A percentile compares a stretch with the other conserved stretches of the same genome.
Conservation (phyloP, 2,113 vertebrate genomes). For the Dendrocopos noguchii region DNA sequence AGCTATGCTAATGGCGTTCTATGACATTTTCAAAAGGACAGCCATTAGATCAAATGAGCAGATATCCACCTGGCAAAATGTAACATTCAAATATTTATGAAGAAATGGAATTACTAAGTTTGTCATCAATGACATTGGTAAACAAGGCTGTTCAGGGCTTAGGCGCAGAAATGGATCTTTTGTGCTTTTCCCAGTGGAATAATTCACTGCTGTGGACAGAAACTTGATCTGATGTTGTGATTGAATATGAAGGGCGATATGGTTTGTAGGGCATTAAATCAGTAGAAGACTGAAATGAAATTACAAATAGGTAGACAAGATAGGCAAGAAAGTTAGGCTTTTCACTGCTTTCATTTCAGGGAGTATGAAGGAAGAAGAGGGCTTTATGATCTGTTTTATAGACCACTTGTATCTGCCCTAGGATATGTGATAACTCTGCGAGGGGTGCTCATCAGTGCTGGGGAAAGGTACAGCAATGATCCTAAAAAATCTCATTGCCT, state of each 20-base stretch:
- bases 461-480: background rate
- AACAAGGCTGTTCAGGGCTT: conserved; percentile 15
- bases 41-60: conserved; percentile 52
- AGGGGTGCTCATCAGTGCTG: background rate
- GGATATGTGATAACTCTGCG: background rate
- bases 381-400: background rate
- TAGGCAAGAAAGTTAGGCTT: background rate
- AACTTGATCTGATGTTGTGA: background rate
- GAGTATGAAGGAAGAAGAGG: background rate
- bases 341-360: background rate
- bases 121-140: conserved; percentile 50
- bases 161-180: background rate
- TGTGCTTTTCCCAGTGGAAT: background rate
- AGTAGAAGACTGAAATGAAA: background rate
- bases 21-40: conserved; percentile 74
- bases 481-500: accelerated
- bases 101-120: conserved; percentile 54
- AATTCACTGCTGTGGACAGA: background rate
- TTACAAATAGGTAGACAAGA: background rate
- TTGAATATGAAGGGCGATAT: background rate
- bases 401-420: background rate
- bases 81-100: conserved; percentile 63
- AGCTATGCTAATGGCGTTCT: conserved; percentile 49
- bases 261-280: background rate
- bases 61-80: conserved; percentile 43